Base-by-base conservation (phyloP, 2,888 invertebrate genomes). In the Drosophila paramelanica region DNA sequence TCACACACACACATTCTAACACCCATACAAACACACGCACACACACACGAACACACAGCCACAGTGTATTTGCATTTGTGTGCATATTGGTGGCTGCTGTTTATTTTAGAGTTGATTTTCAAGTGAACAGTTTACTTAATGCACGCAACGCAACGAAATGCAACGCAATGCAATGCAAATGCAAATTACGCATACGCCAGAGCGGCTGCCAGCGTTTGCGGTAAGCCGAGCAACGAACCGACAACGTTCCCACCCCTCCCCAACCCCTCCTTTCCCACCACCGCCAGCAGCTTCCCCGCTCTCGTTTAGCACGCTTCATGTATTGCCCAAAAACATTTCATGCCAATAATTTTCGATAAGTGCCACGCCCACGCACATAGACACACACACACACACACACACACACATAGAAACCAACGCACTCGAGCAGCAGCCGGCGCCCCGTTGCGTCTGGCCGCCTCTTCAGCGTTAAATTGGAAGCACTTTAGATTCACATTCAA, bases 401-500 rank as follows among this genome's bases (percentile, higher is more conserved):
- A 10, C 43, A 27, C 10, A 13, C 13, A 3, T n/a, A 20, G 8
- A 31, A 7, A 31, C 31, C 6, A 7, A 8, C 42, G 20, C 27
- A 51, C 38, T 52, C 38, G 25, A 51, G 38, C 7, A 25, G 56
- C 49, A 17, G 36, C 51, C 45, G 23, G 14, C 33, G 36, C 7
- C 68, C 31, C 45, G 31, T 33, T 55, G 42, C 65, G 50, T 56
- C 67, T 67, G 49, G 50, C 52, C 69, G 49, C 53, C 79, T 77
- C 87, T 77, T 80, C 75, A 77, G 70, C 72, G 75, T 79, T 77
- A 76, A 82, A 80, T 84, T 87, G 84, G 76, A 85, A 81, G 86
- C 87, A 90, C 88, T 88, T 89, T 87, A 82, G 81, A 85, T 83
- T 83, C 82, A 79, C 85, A 90, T 90, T 90, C 89, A 89, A 90